These are phyloP conservation scores for Papilio dardanus DNA, from an alignment of 1,140 invertebrate species.

Conservation along the genomic window DNA sequence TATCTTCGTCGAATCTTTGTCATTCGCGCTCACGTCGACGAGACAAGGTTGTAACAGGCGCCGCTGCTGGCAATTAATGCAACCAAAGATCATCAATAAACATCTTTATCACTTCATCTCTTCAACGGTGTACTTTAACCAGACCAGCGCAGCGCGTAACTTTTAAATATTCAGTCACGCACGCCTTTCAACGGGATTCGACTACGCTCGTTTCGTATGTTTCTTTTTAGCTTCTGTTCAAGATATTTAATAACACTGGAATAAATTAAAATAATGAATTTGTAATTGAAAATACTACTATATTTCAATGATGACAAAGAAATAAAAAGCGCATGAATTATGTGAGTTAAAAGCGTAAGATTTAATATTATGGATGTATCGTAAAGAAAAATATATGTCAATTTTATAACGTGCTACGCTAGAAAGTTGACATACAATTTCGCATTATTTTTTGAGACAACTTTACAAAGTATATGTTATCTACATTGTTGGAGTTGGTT, in stretches of 20 bases:
- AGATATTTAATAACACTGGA: conserved; percentile 37
- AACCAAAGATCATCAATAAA: conserved; percentile 80
- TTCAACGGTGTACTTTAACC: conserved; percentile 67
- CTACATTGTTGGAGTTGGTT: conserved; percentile 35
- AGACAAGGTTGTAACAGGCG: conserved; percentile 69
- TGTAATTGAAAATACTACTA: conserved; percentile 8
- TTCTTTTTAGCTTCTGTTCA: conserved; percentile 52
- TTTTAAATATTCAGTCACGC: conserved; percentile 76
- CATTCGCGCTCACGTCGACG: conserved; percentile 70
- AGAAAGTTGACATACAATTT: no score
- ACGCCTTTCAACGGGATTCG: conserved; percentile 59
- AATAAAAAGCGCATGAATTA: background rate
- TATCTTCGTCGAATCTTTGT: conserved; percentile 76
- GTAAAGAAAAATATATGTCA: no score
- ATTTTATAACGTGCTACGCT: no score
- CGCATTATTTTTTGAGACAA: background rate
- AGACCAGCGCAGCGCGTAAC: conserved; percentile 60
- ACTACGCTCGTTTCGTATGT: conserved; percentile 46
- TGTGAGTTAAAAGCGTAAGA: no score
- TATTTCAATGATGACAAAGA: background rate
- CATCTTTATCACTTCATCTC: conserved; percentile 80
- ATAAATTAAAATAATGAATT: conserved; percentile 23
- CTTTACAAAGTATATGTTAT: conserved; percentile 39
- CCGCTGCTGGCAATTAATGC: conserved; percentile 79
- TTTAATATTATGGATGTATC: no score